Conservation (phyloP, 2,888 invertebrate genomes). For the Sphaeridia pumilis region DNA sequence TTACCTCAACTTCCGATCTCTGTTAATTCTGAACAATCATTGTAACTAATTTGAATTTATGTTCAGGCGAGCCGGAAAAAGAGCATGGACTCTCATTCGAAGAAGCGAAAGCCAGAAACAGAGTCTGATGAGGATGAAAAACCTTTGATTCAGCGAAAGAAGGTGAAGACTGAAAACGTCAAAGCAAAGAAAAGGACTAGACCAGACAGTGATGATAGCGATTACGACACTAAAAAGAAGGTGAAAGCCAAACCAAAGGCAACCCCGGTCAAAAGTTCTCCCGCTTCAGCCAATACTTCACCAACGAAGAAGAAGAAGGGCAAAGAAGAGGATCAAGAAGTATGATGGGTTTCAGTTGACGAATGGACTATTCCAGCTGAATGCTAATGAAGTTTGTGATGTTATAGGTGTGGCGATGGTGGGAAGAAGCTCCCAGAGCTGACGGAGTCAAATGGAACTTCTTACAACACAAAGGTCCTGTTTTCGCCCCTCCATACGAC, state of each 20-base stretch:
- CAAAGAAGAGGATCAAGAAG: slow-evolving; percentile 67
- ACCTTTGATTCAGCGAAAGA: slow-evolving; percentile 56
- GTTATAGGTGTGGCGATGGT: slow-evolving; percentile 53
- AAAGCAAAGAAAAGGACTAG: slow-evolving; percentile 25
- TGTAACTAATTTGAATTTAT: too few relatives aligned
- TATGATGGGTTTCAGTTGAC: slow-evolving; percentile 41
- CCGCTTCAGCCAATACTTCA: slow-evolving; percentile 14
- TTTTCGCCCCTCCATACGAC: slow-evolving; percentile 92
- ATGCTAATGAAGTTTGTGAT: too few relatives aligned
- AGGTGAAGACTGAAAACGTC: slow-evolving; percentile 47
- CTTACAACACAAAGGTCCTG: slow-evolving; percentile 91
- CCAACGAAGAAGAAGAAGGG: slow-evolving; percentile 42
- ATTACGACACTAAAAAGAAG: slow-evolving; percentile 37
- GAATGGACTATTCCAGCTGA: neutral
- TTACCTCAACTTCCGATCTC: too few relatives aligned
- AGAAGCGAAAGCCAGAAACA: slow-evolving; percentile 9
- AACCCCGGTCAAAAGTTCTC: slow-evolving; percentile 1
- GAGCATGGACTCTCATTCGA: slow-evolving; percentile 3
- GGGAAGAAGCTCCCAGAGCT: slow-evolving; percentile 92
- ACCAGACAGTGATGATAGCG: slow-evolving; percentile 26
- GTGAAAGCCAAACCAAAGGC: slow-evolving; percentile 46
- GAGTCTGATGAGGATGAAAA: slow-evolving; percentile 22
- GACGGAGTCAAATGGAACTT: slow-evolving; percentile 94
- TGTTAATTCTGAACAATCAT: too few relatives aligned
- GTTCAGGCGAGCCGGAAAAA: slow-evolving; percentile 7